These are phyloP conservation scores for Lamproptera curius DNA, from an alignment of 2,888 invertebrate genomes.

Conservation along the genomic window DNA sequence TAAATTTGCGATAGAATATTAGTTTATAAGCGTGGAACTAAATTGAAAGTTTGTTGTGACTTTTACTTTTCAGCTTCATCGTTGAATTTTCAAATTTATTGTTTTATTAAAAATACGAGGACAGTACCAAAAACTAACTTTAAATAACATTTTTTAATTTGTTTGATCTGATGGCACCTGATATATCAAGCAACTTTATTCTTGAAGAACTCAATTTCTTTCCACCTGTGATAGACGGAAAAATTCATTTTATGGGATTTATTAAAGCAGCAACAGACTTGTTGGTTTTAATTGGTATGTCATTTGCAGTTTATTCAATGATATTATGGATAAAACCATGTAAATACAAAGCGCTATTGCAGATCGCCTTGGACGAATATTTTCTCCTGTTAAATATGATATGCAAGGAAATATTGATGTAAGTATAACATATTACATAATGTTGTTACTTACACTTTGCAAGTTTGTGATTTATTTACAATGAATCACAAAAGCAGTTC, in stretches of 20 bases:
- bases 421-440: conserved; percentile 47
- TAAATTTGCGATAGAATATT: no score
- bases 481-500: no score
- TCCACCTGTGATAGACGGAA: conserved; percentile 72
- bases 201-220: conserved; percentile 60
- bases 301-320: conserved; percentile 2
- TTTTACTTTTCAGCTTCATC: conserved; percentile 17
- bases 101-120: no score
- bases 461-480: no score
- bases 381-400: conserved; percentile 85
- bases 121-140: no score
- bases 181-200: conserved; percentile 29
- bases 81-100: not conserved
- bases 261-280: conserved; percentile 80
- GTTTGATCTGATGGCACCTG: conserved; percentile 13
- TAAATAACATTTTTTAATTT: not conserved
- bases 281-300: conserved; percentile 81
- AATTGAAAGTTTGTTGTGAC: conserved; percentile 8
- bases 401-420: conserved; percentile 88
- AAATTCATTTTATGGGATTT: conserved; percentile 79
- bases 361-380: conserved; percentile 86
- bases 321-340: conserved; percentile 3
- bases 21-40: no score
- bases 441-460: no score
- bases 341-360: conserved; percentile 40